A percentile compares a stretch with the other conserved stretches of the same genome.
These are phyloP conservation scores for Callinectes sapidus DNA, from an alignment of 2,888 invertebrate genomes.

Conservation along the genomic window DNA sequence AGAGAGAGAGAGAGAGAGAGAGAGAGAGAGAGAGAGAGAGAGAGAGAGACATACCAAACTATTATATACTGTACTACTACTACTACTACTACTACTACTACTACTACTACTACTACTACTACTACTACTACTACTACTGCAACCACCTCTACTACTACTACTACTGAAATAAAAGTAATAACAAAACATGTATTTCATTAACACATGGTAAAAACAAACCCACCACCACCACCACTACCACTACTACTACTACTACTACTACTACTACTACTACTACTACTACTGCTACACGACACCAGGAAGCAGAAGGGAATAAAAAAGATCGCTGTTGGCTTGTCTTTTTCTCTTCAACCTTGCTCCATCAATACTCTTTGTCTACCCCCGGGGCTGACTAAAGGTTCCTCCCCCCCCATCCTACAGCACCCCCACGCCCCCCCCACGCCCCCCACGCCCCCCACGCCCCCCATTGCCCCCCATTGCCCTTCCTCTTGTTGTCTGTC, in stretches of 20 bases:
- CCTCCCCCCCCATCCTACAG: neutral
- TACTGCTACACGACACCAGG: neutral
- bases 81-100: neutral
- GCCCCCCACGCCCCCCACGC: neutral
- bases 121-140: neutral
- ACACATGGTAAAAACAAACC: too few species aligned
- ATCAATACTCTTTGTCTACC: constrained; percentile 11
- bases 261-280: neutral
- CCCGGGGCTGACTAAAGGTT: neutral
- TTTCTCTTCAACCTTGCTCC: neutral
- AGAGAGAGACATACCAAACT: too few species aligned
- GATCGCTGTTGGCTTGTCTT: neutral
- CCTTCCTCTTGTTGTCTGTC: neutral
- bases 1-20: too few species aligned
- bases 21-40: too few species aligned
- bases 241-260: too few species aligned
- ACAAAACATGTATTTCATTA: too few species aligned
- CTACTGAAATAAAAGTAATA: too few species aligned
- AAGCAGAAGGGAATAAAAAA: neutral
- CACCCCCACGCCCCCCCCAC: too few species aligned
- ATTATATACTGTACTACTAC: neutral
- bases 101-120: neutral
- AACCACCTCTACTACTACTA: neutral
- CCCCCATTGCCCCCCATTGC: neutral
- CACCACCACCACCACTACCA: neutral